Evolutionary conservation across 2,797 vertebrate species (phyloP).

Genomic region (Peromyscus melanophrys): DNA sequence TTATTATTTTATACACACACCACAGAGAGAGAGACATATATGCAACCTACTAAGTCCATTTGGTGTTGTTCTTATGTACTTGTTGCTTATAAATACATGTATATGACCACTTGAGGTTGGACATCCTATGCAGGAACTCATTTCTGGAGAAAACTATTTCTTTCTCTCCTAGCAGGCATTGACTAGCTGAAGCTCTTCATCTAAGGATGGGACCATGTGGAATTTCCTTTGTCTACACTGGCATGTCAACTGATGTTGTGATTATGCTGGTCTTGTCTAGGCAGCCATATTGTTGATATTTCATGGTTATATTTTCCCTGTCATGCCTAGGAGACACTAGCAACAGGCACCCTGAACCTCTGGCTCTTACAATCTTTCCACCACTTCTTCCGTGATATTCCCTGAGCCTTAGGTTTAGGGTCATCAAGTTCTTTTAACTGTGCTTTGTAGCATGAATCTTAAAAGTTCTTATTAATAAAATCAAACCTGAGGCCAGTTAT

Average conservation of each 20-base stretch:
- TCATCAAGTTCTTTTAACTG: slow-evolving; percentile 18
- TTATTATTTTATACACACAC: not conserved
- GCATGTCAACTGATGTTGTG: not conserved
- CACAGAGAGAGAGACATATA: not conserved
- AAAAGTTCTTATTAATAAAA: no score
- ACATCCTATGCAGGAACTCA: not conserved
- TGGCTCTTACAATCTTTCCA: not conserved
- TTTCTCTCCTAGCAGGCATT: not conserved
- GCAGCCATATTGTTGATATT: not conserved
- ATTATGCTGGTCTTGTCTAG: not conserved
- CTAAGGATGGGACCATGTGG: not conserved
- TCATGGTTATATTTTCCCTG: not conserved
- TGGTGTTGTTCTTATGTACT: not conserved
- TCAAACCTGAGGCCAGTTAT: no score
- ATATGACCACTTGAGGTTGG: not conserved
- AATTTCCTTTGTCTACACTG: not conserved
- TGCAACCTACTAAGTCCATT: not conserved
- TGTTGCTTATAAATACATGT: not conserved
- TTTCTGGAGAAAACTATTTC: not conserved
- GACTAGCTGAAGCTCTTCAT: not conserved
- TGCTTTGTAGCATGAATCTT: no score
- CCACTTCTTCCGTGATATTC: not conserved
- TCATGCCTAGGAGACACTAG: not conserved
- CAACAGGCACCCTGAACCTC: not conserved
- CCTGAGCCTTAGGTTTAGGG: not conserved